A percentile compares a stretch with the other conserved stretches of the same genome.
Evolutionary conservation across 2,888 invertebrate genomes (phyloP).

Genomic region (Stenichneumon culpator): DNA sequence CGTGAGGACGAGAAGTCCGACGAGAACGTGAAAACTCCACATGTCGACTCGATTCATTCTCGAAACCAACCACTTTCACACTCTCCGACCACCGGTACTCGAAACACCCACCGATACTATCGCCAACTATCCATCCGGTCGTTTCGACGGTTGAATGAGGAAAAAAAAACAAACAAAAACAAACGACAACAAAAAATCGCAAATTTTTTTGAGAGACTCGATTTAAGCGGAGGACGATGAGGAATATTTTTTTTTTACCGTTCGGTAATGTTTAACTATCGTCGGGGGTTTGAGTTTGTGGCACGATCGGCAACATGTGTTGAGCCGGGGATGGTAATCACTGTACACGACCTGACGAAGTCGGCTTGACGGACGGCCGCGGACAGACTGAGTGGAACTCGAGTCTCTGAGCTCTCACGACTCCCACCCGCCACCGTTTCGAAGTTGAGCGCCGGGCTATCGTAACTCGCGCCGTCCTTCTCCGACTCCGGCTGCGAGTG

Average conservation of each 20-base stretch:
- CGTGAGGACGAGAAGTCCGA: constrained; percentile 68
- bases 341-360: constrained; percentile 69
- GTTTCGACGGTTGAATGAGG: background rate
- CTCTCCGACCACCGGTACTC: constrained; percentile 48
- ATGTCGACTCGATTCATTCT: constrained; percentile 66
- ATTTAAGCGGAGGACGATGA: background rate
- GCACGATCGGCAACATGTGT: constrained; percentile 73
- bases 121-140: constrained; percentile 55
- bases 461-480: constrained; percentile 18
- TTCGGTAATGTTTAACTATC: constrained; percentile 33
- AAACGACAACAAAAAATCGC: constrained; percentile 29
- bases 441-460: constrained; percentile 65
- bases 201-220: constrained; percentile 20
- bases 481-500: constrained; percentile 10
- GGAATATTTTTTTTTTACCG: background rate
- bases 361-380: constrained; percentile 80
- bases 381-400: constrained; percentile 79
- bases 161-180: background rate
- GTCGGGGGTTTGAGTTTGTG: constrained; percentile 64
- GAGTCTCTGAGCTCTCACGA: constrained; percentile 69
- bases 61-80: constrained; percentile 48
- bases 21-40: constrained; percentile 71
- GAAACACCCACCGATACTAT: constrained; percentile 34
- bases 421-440: constrained; percentile 69
- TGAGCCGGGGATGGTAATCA: constrained; percentile 62